These are phyloP conservation scores for Calephelis virginiensis DNA, from an alignment of 1,140 invertebrate species.

Conservation along the genomic window DNA sequence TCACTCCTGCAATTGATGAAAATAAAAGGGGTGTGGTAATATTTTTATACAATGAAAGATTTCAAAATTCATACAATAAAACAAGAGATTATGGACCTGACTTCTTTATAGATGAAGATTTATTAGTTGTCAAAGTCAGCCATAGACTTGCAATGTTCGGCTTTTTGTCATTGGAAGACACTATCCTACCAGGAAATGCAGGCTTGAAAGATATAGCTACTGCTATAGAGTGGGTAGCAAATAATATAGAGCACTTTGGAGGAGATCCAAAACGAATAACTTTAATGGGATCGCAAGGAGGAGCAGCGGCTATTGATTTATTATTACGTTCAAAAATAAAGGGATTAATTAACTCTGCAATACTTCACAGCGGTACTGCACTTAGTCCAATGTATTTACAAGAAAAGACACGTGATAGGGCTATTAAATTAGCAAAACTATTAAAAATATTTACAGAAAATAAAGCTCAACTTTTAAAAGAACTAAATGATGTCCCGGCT, in stretches of 20 bases:
- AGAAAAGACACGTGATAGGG: constrained; percentile 52
- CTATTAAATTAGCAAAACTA: constrained; percentile 49
- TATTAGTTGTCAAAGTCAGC: constrained; percentile 79
- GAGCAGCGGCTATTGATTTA: constrained; percentile 69
- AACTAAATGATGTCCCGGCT: constrained; percentile 45
- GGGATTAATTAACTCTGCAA: constrained; percentile 80
- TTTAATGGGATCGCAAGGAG: constrained; percentile 77
- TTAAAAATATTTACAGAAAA: constrained; percentile 44
- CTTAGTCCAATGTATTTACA: constrained; percentile 54
- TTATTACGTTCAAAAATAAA: constrained; percentile 69
- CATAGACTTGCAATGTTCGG: constrained; percentile 79
- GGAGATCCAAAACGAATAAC: constrained; percentile 78
- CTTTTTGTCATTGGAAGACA: constrained; percentile 82
- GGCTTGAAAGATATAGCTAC: constrained; percentile 81
- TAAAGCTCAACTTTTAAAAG: constrained; percentile 44
- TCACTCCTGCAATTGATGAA: constrained; percentile 78
- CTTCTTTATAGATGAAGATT: constrained; percentile 79
- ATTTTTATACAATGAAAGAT: constrained; percentile 84
- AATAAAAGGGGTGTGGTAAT: constrained; percentile 80
- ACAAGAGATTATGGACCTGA: constrained; percentile 78
- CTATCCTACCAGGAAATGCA: constrained; percentile 72
- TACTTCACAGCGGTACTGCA: constrained; percentile 82
- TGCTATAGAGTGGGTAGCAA: constrained; percentile 80
- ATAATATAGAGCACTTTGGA: constrained; percentile 80
- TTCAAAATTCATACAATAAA: constrained; percentile 79